A percentile compares a stretch with the other conserved stretches of the same genome.
phyloP scores from a whole-genome alignment of 2,797 vertebrate genomes.

The Carcharodon carcharias region DNA sequence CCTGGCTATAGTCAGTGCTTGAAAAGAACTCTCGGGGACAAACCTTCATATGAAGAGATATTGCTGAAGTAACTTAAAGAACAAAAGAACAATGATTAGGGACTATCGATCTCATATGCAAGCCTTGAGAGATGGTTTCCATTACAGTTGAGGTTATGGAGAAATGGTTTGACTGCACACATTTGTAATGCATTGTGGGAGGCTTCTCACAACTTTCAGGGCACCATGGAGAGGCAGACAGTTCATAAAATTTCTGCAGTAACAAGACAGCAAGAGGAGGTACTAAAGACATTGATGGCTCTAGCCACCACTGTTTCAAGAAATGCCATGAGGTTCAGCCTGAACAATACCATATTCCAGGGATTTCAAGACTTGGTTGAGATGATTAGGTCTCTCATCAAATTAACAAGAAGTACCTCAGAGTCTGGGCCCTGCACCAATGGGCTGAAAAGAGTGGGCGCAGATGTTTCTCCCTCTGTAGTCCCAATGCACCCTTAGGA shows the following conservation, averaged over 20 bases:
- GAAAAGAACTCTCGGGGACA: not conserved
- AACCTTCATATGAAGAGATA: no score
- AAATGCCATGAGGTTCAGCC: not conserved
- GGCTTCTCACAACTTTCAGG: not conserved
- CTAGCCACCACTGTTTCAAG: not conserved
- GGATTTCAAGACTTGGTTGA: not conserved
- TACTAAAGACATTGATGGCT: not conserved
- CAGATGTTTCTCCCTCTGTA: not conserved
- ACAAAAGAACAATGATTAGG: not conserved
- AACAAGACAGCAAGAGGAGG: not conserved
- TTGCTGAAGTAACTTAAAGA: not conserved
- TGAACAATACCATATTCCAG: not conserved
- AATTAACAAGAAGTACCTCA: not conserved
- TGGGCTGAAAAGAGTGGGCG: not conserved
- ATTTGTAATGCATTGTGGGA: not conserved
- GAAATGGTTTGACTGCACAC: not conserved
- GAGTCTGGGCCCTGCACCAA: not conserved
- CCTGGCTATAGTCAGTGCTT: not conserved
- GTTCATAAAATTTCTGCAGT: not conserved
- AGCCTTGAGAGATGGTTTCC: not conserved
- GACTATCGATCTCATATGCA: not conserved
- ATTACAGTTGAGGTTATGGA: not conserved
- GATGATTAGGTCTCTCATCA: not conserved
- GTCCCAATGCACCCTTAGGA: not conserved
- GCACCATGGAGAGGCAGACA: not conserved